Evolutionary conservation across 2,113 vertebrate species (phyloP).

Genomic region (Phyllostomus hastatus): DNA sequence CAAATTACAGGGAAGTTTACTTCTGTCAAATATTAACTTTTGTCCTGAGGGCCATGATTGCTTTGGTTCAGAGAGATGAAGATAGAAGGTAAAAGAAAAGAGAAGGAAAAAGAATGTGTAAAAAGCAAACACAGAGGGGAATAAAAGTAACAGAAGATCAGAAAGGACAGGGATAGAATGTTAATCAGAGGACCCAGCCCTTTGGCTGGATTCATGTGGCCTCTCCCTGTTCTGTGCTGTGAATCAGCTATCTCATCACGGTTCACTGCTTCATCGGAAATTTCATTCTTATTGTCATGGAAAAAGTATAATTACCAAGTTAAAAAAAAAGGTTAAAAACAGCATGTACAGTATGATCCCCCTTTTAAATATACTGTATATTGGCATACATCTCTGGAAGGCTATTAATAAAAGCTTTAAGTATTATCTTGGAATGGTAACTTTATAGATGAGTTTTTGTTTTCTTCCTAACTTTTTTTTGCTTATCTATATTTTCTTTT

Average conservation of each 20-base stretch:
- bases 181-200: neutral
- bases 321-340: neutral
- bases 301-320: neutral
- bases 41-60: neutral
- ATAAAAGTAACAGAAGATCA: neutral
- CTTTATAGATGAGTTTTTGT: neutral
- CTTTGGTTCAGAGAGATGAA: neutral
- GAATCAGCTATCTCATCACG: neutral
- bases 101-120: neutral
- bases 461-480: neutral
- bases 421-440: neutral
- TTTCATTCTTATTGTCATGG: neutral
- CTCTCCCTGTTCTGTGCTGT: neutral
- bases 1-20: constrained; percentile 28
- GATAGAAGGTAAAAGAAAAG: neutral
- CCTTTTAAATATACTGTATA: constrained; percentile 10
- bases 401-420: neutral
- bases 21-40: constrained; percentile 42
- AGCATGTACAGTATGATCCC: neutral
- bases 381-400: neutral
- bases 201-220: neutral
- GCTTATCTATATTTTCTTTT: no score
- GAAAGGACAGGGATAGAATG: neutral
- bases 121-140: neutral
- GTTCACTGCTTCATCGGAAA: neutral